These are phyloP conservation scores for Cerastoderma edule DNA, from an alignment of 2,888 invertebrate genomes.

Conservation along the genomic window DNA sequence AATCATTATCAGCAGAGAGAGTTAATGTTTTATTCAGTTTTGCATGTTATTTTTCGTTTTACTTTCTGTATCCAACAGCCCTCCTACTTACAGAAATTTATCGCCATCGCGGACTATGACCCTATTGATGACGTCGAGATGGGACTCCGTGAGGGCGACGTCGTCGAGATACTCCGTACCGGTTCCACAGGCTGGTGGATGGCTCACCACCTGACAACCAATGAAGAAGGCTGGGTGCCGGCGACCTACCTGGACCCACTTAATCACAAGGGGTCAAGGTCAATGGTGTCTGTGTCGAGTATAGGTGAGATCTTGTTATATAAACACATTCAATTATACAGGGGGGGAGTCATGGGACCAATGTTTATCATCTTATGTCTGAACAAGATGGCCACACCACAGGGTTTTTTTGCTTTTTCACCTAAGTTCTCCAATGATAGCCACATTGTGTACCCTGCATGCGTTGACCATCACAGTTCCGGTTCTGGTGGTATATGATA, in stretches of 20 bases:
- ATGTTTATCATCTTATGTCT: too few relatives aligned
- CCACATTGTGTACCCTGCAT: too few relatives aligned
- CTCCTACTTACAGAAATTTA: constrained; percentile 88
- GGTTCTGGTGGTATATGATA: too few relatives aligned
- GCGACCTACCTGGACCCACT: constrained; percentile 90
- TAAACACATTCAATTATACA: too few relatives aligned
- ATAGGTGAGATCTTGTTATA: constrained; percentile 58
- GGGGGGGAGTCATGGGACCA: too few relatives aligned
- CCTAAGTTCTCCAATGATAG: neutral
- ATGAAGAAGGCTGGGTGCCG: constrained; percentile 94
- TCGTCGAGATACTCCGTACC: constrained; percentile 94
- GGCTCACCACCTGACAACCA: constrained; percentile 89
- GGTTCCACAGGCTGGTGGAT: constrained; percentile 99
- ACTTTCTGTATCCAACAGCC: constrained; percentile 62
- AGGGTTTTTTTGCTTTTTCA: neutral
- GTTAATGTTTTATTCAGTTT: too few relatives aligned
- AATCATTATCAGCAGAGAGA: too few relatives aligned
- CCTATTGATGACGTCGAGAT: constrained; percentile 96
- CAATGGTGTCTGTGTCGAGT: constrained; percentile 69
- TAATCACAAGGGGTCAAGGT: constrained; percentile 63
- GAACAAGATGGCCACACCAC: too few relatives aligned
- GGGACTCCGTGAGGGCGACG: constrained; percentile 94
- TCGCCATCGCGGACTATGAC: constrained; percentile 96
- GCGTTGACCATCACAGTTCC: too few relatives aligned
- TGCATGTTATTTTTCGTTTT: constrained; percentile 19